Percentiles rank a stretch among this genome's conserved stretches.
These are phyloP conservation scores for Blera fallax DNA, from an alignment of 2,888 invertebrate species.

Conservation along the genomic window DNA sequence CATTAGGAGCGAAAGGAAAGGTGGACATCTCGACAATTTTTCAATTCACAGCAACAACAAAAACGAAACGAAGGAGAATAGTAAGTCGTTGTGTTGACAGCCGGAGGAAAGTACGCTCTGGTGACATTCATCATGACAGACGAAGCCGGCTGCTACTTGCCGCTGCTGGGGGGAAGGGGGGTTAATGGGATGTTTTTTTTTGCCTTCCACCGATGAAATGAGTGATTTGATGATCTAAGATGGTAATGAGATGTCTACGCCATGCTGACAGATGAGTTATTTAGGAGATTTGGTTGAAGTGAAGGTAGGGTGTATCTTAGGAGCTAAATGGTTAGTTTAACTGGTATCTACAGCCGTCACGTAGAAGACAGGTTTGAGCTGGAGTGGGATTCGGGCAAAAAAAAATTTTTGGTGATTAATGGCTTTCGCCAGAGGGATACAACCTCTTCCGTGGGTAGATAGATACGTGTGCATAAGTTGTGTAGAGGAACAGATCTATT, in stretches of 20 bases:
- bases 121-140: conserved; percentile 62
- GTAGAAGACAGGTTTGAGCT: neutral
- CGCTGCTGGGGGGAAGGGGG: neutral
- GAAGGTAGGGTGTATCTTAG: neutral
- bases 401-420: too few species aligned
- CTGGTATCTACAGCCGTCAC: neutral
- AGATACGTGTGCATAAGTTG: too few species aligned
- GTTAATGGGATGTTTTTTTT: neutral
- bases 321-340: neutral
- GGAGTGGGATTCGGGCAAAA: too few species aligned
- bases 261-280: conserved; percentile 35
- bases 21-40: conserved; percentile 46
- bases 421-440: too few species aligned
- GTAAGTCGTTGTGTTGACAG: conserved; percentile 54
- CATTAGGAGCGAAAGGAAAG: conserved; percentile 26
- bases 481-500: too few species aligned
- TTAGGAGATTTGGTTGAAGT: neutral
- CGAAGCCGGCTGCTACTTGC: conserved; percentile 19
- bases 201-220: conserved; percentile 49
- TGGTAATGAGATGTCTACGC: conserved; percentile 41
- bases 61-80: neutral
- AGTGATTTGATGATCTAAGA: conserved; percentile 56
- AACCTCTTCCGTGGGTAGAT: too few species aligned
- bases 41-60: conserved; percentile 30
- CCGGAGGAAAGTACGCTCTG: conserved; percentile 29